A percentile compares a stretch with the other conserved stretches of the same genome.
Conservation (phyloP, 1,140 invertebrate species). For the Pseudachorutes palmiensis region DNA sequence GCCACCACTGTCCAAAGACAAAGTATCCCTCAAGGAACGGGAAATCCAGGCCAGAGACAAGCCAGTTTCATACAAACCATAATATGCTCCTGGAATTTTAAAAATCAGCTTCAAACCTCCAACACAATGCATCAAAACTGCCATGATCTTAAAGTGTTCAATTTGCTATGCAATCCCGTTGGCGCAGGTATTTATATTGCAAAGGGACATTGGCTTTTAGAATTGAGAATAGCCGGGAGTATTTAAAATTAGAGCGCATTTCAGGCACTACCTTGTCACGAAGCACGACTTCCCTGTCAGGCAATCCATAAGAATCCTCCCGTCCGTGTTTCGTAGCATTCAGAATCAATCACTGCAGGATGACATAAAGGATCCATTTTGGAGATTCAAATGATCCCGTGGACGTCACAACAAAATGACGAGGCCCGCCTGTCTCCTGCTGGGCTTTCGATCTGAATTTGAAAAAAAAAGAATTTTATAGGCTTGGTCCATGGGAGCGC, state of each 20-base stretch:
- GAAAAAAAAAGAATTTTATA: not conserved
- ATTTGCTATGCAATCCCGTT: too few species aligned
- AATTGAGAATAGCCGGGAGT: not conserved
- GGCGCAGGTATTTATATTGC: too few species aligned
- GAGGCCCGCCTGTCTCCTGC: not conserved
- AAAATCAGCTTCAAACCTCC: too few species aligned
- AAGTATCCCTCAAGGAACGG: not conserved
- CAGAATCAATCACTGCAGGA: not conserved
- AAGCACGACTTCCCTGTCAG: not conserved
- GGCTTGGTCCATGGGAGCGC: not conserved
- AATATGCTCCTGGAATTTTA: too few species aligned
- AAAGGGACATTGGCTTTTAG: not conserved
- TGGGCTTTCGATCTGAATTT: not conserved
- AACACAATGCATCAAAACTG: too few species aligned
- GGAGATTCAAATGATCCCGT: not conserved
- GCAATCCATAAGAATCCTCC: not conserved
- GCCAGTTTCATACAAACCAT: too few species aligned
- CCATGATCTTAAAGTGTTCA: too few species aligned
- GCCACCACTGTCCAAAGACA: not conserved
- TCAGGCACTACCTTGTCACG: not conserved
- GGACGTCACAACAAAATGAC: not conserved
- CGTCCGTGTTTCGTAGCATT: too few species aligned
- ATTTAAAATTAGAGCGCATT: not conserved
- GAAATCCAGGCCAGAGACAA: not conserved
- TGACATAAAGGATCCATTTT: not conserved